A percentile compares a stretch with the other conserved stretches of the same genome.
Evolutionary conservation across 1,140 invertebrate species (phyloP).

Genomic region (Bombus turneri): DNA sequence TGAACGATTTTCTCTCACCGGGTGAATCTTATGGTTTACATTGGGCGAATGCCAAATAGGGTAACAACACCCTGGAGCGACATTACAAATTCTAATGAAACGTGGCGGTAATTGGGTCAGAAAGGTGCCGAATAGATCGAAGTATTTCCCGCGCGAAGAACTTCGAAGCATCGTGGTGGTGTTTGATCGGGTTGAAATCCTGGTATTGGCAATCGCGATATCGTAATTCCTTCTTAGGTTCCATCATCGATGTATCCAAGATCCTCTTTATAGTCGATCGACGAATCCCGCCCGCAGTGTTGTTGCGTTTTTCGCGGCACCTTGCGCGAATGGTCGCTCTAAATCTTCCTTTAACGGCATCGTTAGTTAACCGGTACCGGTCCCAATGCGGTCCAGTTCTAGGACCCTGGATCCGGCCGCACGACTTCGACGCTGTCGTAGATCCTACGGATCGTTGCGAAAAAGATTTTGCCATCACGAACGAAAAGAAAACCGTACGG

Average conservation of each 20-base stretch:
- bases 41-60: background rate
- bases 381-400: constrained; percentile 14
- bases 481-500: background rate
- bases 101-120: constrained; percentile 9
- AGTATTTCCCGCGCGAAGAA: constrained; percentile 16
- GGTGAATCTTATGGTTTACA: background rate
- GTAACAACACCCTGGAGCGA: background rate
- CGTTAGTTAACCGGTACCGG: constrained; percentile 57
- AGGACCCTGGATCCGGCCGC: background rate
- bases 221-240: constrained; percentile 50
- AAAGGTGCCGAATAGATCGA: background rate
- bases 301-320: constrained; percentile 45
- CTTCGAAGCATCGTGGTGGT: constrained; percentile 6
- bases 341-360: constrained; percentile 70
- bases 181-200: constrained; percentile 22
- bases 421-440: constrained; percentile 19
- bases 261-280: constrained; percentile 60
- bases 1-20: background rate
- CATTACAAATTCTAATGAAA: background rate
- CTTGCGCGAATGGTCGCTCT: constrained; percentile 53
- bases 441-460: constrained; percentile 33
- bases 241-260: constrained; percentile 41
- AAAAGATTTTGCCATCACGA: background rate
- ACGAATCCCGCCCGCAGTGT: constrained; percentile 54
- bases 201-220: constrained; percentile 54